Conservation (phyloP, 2,888 invertebrate species). For the Dasypolia templi region DNA sequence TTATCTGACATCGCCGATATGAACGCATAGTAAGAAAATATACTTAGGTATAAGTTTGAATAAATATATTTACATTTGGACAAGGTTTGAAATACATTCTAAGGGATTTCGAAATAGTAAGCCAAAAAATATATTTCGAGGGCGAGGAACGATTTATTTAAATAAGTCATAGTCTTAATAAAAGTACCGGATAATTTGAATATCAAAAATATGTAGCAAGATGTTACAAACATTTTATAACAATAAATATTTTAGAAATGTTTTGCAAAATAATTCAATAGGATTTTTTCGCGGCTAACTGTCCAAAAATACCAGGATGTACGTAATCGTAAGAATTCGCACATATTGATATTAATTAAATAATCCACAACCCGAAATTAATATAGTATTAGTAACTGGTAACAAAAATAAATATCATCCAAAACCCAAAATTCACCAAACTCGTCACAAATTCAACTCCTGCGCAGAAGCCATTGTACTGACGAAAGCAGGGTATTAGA, state of each 20-base stretch:
- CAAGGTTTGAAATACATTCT: not conserved
- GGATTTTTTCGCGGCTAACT: not conserved
- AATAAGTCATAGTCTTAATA: not conserved
- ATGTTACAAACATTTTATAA: no score
- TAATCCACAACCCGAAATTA: conserved; percentile 24
- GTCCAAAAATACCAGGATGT: not conserved
- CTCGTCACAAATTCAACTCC: conserved; percentile 31
- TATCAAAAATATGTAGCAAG: not conserved
- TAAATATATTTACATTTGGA: not conserved
- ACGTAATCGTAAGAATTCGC: not conserved
- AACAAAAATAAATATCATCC: conserved; percentile 44
- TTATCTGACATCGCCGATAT: conserved; percentile 20
- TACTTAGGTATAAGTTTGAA: not conserved
- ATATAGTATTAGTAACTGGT: conserved; percentile 33
- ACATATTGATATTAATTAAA: no score
- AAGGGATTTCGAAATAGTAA: not conserved
- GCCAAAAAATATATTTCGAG: not conserved
- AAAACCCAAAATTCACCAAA: conserved; percentile 27
- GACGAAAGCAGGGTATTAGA: conserved; percentile 27
- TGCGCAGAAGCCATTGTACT: conserved; percentile 25
- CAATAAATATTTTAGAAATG: no score
- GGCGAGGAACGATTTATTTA: not conserved
- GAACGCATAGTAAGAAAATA: not conserved
- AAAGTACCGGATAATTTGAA: not conserved
- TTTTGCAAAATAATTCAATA: not conserved